Percentiles rank a stretch among this genome's conserved stretches.
These are phyloP conservation scores for Perdita meconis DNA, from an alignment of 2,888 invertebrate genomes.

Conservation along the genomic window DNA sequence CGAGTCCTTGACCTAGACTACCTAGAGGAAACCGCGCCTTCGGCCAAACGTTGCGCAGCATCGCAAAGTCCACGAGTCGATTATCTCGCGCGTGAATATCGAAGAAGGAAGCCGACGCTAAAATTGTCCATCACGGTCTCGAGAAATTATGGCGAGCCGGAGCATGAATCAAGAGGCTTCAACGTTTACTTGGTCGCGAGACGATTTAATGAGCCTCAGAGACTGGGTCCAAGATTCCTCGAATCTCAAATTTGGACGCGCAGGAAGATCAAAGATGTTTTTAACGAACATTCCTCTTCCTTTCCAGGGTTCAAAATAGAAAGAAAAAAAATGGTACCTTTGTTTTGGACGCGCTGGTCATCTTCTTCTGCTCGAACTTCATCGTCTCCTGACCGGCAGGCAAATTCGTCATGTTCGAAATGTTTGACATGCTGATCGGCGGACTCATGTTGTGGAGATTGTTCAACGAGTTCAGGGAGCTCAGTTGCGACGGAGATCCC, in stretches of 20 bases:
- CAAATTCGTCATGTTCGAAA: conserved; percentile 76
- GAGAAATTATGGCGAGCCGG: not conserved
- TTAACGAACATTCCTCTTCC: not conserved
- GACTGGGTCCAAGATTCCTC: conserved; percentile 1
- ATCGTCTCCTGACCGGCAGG: conserved; percentile 87
- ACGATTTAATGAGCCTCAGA: conserved; percentile 1
- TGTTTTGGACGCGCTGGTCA: conserved; percentile 91
- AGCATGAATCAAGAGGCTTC: conserved; percentile 9
- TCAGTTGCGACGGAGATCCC: conserved; percentile 84
- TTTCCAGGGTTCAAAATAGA: not conserved
- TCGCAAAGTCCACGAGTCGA: conserved; percentile 27
- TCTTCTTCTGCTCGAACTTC: conserved; percentile 93
- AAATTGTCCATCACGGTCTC: not conserved
- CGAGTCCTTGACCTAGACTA: conserved; percentile 76
- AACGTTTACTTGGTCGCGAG: not conserved
- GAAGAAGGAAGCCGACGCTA: conserved; percentile 28
- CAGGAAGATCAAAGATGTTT: no score
- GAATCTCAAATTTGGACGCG: not conserved
- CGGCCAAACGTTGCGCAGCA: conserved; percentile 70
- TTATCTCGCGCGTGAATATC: conserved; percentile 36
- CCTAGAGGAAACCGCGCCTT: conserved; percentile 71
- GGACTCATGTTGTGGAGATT: conserved; percentile 78
- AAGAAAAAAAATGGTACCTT: conserved; percentile 84
- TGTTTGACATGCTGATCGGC: conserved; percentile 79
- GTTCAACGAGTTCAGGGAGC: conserved; percentile 80